Evolutionary conservation across 1,140 invertebrate species (phyloP).

Genomic region (Lutraria rhynchaena): DNA sequence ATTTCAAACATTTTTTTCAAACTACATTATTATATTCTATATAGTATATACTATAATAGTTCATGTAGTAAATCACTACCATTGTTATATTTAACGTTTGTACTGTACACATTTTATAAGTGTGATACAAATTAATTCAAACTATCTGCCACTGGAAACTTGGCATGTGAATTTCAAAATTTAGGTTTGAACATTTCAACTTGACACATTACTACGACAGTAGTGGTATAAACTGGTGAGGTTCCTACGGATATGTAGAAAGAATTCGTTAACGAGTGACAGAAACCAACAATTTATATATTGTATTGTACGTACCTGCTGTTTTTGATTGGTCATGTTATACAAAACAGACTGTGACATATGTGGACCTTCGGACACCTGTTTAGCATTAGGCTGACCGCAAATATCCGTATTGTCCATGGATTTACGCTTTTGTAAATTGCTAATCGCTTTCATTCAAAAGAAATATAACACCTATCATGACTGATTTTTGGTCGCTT

Average conservation of each 20-base stretch:
- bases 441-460: conserved; percentile 8
- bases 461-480: not conserved
- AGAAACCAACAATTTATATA: not conserved
- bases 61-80: no score
- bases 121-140: no score
- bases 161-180: not conserved
- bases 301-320: not conserved
- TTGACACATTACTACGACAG: not conserved
- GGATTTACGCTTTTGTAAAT: not conserved
- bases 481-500: no score
- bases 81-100: no score
- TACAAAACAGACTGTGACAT: not conserved
- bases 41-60: no score
- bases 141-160: no score
- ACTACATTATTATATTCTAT: no score
- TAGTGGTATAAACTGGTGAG: not conserved
- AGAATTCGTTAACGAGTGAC: not conserved
- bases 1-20: no score
- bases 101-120: no score
- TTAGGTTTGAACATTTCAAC: not conserved
- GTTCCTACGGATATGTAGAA: not conserved
- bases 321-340: not conserved
- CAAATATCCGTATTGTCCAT: conserved; percentile 2
- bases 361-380: conserved; percentile 12
- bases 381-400: conserved; percentile 23